Evolutionary conservation across 2,797 vertebrate genomes (phyloP), one percentile per base, ranked within the genome.

Genomic region (Prionace glauca): DNA sequence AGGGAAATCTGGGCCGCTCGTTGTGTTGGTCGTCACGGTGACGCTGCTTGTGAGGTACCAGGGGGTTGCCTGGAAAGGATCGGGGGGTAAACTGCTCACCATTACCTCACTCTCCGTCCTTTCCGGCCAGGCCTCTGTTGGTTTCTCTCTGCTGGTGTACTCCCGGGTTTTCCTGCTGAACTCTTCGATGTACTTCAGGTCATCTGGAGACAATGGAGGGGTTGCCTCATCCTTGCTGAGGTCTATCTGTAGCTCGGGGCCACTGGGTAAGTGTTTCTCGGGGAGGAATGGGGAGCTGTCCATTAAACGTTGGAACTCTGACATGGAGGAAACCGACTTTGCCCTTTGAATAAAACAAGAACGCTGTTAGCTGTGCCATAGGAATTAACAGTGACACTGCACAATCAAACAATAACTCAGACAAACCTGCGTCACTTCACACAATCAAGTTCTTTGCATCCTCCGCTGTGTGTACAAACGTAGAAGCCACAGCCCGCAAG

Each of bases 131-230:
- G 96, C 77, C 74, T 97, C 98, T 7, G 96, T 79, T 77, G 97
- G 96, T 95, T 96, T 97, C 67, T 98, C 97, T 0, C 96, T 22
- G 77, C 79, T 96, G 36, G 97, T 97, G 96, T 98, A 98, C 97
- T 98, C 99, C 99, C 99, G 99, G 96, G 97, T 98, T 96, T 99
- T 99, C 96, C 98, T 98, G 96, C 98, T 98, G 97, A 99, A 99
- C 97, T 99, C 99, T 96, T 99, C 99, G 0, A 99, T 99, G 97
- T 99, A 99, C 97, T 99, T 99, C 96, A 99, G 98, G 97, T 99
- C 99, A 62, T 99, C 99, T 0, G 99, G 99, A 45, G 99, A 99
- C 93, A 99, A 97, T 16, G 99, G 99, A 0, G 99, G 99, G 0
- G 99, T 99, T 95, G 98, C 95, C 9, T 99, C 99, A 0, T 99